These are phyloP conservation scores for Agonopterix arenella DNA, from an alignment of 2,888 invertebrate genomes.

Conservation along the genomic window DNA sequence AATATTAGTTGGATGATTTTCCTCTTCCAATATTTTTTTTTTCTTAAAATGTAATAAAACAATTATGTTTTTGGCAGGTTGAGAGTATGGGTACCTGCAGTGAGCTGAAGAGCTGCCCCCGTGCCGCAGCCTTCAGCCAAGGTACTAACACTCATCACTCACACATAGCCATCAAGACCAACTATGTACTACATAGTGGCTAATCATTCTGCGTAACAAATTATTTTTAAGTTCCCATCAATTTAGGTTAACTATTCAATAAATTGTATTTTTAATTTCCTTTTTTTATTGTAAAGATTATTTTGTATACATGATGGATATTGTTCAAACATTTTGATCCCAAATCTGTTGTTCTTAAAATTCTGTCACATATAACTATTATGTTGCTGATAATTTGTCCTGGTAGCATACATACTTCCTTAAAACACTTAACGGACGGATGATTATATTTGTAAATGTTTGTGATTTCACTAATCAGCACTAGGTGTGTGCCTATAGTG, in stretches of 20 bases:
- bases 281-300: conserved; percentile 13
- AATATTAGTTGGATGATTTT: too few species aligned
- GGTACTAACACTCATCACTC: conserved; percentile 59
- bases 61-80: conserved; percentile 31
- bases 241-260: conserved; percentile 29
- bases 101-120: conserved; percentile 56
- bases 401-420: too few species aligned
- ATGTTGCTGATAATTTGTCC: too few species aligned
- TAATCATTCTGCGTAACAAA: conserved; percentile 58
- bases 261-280: conserved; percentile 24
- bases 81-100: conserved; percentile 46
- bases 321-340: too few species aligned
- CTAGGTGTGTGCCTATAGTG: conserved; percentile 33
- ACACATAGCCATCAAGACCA: conserved; percentile 55
- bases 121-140: conserved; percentile 57
- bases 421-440: background rate
- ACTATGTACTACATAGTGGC: conserved; percentile 68
- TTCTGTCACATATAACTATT: too few species aligned
- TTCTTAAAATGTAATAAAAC: background rate
- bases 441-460: conserved; percentile 19
- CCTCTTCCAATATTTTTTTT: too few species aligned
- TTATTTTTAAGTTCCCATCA: conserved; percentile 40
- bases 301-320: background rate
- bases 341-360: too few species aligned
- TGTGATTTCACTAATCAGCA: conserved; percentile 33